phyloP scores from a whole-genome alignment of 2,888 invertebrate species.

The Saturnia pavonia region DNA sequence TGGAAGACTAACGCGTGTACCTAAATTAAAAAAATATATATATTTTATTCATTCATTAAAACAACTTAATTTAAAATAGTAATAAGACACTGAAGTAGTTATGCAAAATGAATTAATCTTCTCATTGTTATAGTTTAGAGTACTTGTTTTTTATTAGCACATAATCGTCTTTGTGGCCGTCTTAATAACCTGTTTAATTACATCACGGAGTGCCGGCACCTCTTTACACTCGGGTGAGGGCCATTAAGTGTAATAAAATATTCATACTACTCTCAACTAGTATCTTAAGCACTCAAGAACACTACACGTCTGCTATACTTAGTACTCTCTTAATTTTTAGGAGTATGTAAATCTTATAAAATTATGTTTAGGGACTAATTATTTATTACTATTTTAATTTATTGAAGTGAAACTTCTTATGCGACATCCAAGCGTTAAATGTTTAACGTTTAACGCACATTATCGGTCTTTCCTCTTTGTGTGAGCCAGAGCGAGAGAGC shows the following conservation, averaged over 20 bases:
- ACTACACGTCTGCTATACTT: background rate
- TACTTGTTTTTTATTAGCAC: conserved; percentile 15
- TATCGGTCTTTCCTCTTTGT: no score
- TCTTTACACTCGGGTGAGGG: conserved; percentile 7
- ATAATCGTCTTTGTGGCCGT: conserved; percentile 18
- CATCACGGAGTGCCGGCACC: conserved; percentile 11
- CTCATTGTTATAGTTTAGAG: conserved; percentile 18
- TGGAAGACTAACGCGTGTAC: no score
- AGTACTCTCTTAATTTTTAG: background rate
- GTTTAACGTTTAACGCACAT: no score
- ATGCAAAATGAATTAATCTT: conserved; percentile 18
- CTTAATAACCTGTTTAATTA: conserved; percentile 20
- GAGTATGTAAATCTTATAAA: background rate
- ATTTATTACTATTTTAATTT: background rate
- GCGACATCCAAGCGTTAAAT: no score
- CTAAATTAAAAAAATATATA: background rate
- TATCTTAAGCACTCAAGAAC: conserved; percentile 6
- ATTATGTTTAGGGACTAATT: background rate
- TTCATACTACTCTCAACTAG: conserved; percentile 13
- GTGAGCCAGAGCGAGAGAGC: no score
- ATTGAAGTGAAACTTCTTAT: no score
- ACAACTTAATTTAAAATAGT: background rate
- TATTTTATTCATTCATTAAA: conserved; percentile 8
- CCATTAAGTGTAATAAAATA: conserved; percentile 4
- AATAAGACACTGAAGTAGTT: background rate